Conservation (phyloP, 2,888 invertebrate genomes). For the Heliconius ismenius region DNA sequence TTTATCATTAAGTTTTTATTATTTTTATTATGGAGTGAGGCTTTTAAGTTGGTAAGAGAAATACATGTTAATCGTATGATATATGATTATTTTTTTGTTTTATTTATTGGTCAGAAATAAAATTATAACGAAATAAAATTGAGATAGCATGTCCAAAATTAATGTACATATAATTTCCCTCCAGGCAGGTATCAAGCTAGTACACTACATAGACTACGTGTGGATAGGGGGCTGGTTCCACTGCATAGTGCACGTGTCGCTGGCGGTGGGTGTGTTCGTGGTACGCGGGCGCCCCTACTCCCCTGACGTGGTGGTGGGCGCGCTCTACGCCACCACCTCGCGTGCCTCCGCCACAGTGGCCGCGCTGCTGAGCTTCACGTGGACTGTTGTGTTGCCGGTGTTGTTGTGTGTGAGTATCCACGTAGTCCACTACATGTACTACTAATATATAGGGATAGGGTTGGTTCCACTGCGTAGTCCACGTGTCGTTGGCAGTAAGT, state of each 20-base stretch:
- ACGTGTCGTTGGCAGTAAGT: too few species aligned
- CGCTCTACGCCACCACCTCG: conserved; percentile 62
- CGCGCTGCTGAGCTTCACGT: conserved; percentile 89
- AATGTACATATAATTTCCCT: neutral
- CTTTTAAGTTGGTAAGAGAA: too few species aligned
- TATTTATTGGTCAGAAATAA: too few species aligned
- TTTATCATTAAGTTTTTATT: too few species aligned
- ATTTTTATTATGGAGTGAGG: too few species aligned
- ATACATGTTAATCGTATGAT: too few species aligned
- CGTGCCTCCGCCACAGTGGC: conserved; percentile 66
- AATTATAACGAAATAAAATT: too few species aligned
- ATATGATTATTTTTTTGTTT: too few species aligned
- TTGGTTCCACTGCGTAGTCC: too few species aligned
- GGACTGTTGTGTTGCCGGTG: conserved; percentile 82
- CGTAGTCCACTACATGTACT: conserved; percentile 72
- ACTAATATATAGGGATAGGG: too few species aligned
- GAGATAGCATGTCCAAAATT: too few species aligned
- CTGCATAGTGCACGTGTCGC: conserved; percentile 87
- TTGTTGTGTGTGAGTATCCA: too few species aligned
- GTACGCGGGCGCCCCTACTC: conserved; percentile 93
- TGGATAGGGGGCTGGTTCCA: conserved; percentile 95
- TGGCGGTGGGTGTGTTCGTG: conserved; percentile 91
- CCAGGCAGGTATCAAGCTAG: conserved; percentile 88
- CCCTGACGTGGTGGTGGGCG: conserved; percentile 84
- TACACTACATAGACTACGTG: conserved; percentile 92